Conservation (phyloP, 2,888 invertebrate genomes). For the Tribolium freemani region DNA sequence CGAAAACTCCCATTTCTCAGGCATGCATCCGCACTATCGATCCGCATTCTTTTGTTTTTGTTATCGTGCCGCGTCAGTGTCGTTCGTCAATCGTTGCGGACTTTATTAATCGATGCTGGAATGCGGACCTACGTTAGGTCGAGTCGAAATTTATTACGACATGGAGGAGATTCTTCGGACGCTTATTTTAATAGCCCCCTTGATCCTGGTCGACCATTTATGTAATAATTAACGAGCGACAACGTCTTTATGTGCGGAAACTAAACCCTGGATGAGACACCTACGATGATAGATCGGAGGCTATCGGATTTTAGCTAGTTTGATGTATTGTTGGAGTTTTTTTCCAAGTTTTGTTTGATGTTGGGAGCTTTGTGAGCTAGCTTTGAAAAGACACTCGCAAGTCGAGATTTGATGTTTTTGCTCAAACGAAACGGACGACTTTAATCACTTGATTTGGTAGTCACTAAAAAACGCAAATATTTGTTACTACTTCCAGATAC, state of each 20-base stretch:
- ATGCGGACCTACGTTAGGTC: slow-evolving; percentile 7
- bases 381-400: no score
- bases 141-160: slow-evolving; percentile 2
- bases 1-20: background rate
- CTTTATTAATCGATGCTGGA: background rate
- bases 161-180: background rate
- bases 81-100: background rate
- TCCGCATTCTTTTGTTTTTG: background rate
- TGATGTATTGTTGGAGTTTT: no score
- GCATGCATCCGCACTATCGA: background rate
- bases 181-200: slow-evolving; percentile 24
- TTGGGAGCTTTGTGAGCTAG: no score
- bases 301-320: background rate
- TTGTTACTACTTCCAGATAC: slow-evolving; percentile 75
- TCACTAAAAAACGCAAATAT: no score
- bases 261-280: slow-evolving; percentile 10
- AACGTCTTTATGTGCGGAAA: slow-evolving; percentile 9
- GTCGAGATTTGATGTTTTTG: no score
- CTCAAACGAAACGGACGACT: no score
- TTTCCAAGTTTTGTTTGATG: no score
- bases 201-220: slow-evolving; percentile 14
- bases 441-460: no score
- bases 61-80: background rate
- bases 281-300: slow-evolving; percentile 11
- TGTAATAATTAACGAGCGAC: slow-evolving; percentile 20